Conservation (phyloP, 30 jellyfish, hydroid and myxozoan genomes). For the Phacellophora camtschatica region DNA sequence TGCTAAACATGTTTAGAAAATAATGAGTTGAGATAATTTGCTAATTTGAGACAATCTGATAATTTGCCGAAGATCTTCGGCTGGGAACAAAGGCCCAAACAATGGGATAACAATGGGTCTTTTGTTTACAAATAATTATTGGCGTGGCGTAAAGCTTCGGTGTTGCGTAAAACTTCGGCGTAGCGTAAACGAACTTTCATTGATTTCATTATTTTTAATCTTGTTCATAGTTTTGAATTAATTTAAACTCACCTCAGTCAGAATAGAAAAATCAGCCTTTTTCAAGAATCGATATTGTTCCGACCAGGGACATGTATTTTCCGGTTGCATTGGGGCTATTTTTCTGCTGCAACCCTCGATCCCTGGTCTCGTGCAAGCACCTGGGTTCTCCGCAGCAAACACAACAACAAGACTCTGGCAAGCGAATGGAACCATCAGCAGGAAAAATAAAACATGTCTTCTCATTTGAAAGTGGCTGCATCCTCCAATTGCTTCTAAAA, state of each 20-base stretch:
- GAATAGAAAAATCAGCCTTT: constrained; percentile 20
- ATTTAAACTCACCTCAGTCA: constrained; percentile 36
- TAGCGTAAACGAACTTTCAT: too few relatives aligned
- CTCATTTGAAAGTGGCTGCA: constrained; percentile 63
- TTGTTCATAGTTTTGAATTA: too few relatives aligned
- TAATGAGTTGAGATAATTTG: too few relatives aligned
- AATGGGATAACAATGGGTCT: too few relatives aligned
- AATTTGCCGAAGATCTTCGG: too few relatives aligned
- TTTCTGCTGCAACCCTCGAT: background rate
- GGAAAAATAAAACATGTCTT: constrained; percentile 59
- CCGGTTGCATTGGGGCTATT: background rate
- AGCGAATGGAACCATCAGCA: constrained; percentile 54
- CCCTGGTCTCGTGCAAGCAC: constrained; percentile 4
- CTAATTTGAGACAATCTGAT: too few relatives aligned
- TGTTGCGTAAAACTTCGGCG: too few relatives aligned
- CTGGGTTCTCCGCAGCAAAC: constrained; percentile 52
- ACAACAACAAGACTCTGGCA: constrained; percentile 40
- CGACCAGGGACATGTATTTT: constrained; percentile 1
- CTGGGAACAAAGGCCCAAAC: too few relatives aligned
- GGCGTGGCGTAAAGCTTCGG: too few relatives aligned
- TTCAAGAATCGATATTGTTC: constrained; percentile 3
- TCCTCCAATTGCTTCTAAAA: constrained; percentile 57
- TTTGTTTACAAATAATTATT: too few relatives aligned
- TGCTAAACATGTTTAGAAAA: too few relatives aligned
- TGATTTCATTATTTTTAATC: too few relatives aligned